phyloP scores from a whole-genome alignment of 2,113 vertebrate species.

The Centrocercus urophasianus region DNA sequence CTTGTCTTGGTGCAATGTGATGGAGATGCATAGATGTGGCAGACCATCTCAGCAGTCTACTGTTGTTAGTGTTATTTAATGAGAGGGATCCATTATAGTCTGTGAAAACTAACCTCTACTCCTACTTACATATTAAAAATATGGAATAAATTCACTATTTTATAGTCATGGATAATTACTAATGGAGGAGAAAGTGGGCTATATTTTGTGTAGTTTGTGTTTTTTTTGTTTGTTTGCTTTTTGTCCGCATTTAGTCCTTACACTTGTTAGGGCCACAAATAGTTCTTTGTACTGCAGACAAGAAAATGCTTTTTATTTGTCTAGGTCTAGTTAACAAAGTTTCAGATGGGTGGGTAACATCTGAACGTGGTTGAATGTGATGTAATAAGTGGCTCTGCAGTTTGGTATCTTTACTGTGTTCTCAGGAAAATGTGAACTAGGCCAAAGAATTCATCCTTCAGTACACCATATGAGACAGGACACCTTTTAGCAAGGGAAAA shows the following conservation, averaged over 20 bases:
- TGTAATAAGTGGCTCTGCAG: neutral
- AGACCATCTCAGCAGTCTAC: neutral
- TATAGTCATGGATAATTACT: neutral
- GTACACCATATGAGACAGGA: neutral
- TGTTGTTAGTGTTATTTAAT: neutral
- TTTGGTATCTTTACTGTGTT: neutral
- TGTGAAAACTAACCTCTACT: neutral
- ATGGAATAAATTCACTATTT: neutral
- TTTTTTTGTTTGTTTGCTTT: neutral
- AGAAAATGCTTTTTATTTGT: neutral
- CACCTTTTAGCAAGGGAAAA: conserved; percentile 16
- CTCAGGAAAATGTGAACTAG: neutral
- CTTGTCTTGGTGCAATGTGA: neutral
- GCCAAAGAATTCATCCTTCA: no score
- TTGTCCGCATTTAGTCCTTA: neutral
- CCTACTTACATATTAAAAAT: neutral
- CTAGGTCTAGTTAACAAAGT: neutral
- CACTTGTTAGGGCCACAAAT: neutral
- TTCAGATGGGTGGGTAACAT: neutral
- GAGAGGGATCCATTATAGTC: neutral
- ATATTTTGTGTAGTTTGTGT: neutral
- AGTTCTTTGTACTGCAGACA: neutral
- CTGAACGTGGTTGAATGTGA: neutral
- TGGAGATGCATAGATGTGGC: neutral
- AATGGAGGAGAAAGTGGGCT: neutral